Evolutionary conservation across 2,113 vertebrate genomes (phyloP).

Genomic region (Synchiropus splendidus): DNA sequence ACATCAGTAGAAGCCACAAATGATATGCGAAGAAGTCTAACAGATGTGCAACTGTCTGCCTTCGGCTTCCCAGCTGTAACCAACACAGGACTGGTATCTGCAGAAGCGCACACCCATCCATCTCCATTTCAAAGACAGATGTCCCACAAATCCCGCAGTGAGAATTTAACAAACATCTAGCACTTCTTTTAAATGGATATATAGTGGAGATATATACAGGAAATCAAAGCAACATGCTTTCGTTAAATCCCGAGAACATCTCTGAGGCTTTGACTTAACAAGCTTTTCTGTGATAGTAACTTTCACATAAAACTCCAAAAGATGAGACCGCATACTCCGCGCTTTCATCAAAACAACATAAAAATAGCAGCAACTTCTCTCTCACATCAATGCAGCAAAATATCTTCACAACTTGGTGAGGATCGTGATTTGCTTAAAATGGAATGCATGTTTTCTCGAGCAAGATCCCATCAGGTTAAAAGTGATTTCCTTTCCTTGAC

Average conservation of each 20-base stretch:
- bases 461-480: no score
- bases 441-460: no score
- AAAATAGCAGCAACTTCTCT: constrained; percentile 29
- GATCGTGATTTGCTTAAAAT: no score
- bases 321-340: constrained; percentile 24
- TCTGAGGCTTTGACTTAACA: constrained; percentile 27
- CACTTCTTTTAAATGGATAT: constrained; percentile 25
- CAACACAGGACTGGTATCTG: constrained; percentile 25
- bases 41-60: constrained; percentile 43
- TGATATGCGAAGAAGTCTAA: constrained; percentile 38
- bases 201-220: constrained; percentile 3
- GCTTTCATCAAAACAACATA: constrained; percentile 30
- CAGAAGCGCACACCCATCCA: constrained; percentile 54
- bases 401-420: no score
- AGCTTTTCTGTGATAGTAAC: constrained; percentile 17
- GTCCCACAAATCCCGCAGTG: constrained; percentile 40
- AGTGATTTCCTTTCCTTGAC: constrained; percentile 17
- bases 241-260: constrained; percentile 6
- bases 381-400: constrained; percentile 21
- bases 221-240: constrained; percentile 15
- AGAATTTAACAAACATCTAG: constrained; percentile 41
- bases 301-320: constrained; percentile 29
- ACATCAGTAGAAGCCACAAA: constrained; percentile 55
- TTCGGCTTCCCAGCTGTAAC: constrained; percentile 47
- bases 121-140: constrained; percentile 50